Percentiles rank a stretch among this genome's conserved stretches.
These are phyloP conservation scores for Clarias gariepinus DNA, from an alignment of 2,113 vertebrate species.

Conservation along the genomic window DNA sequence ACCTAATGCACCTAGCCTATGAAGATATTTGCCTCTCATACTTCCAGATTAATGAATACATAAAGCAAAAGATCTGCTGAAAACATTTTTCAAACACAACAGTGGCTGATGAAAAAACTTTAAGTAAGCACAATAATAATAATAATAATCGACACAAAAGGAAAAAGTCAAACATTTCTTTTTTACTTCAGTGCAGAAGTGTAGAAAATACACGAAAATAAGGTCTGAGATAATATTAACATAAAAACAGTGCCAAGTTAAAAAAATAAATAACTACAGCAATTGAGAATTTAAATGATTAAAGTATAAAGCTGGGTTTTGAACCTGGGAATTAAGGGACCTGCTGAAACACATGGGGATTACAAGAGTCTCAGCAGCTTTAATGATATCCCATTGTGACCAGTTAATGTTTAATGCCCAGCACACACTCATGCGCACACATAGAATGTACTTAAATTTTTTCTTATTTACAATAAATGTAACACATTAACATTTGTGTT, in stretches of 20 bases:
- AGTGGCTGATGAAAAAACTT: neutral
- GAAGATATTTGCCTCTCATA: neutral
- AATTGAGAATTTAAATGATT: neutral
- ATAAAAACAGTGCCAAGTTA: neutral
- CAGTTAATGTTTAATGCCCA: neutral
- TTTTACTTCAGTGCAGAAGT: neutral
- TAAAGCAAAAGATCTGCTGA: neutral
- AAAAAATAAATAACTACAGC: neutral
- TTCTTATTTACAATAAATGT: neutral
- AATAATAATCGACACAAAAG: neutral
- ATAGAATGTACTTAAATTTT: neutral
- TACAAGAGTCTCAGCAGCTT: neutral
- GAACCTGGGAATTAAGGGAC: neutral
- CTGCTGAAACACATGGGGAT: neutral
- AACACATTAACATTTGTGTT: neutral
- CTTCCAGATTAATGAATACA: neutral
- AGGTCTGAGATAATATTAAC: neutral
- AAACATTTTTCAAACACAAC: neutral
- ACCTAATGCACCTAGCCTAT: neutral
- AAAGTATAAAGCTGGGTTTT: neutral
- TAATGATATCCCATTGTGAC: neutral
- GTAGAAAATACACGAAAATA: neutral
- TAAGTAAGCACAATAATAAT: neutral
- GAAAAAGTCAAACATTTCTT: too few species aligned
- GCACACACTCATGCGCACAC: neutral